Percentiles rank a stretch among this genome's conserved stretches.
These are phyloP conservation scores for Scaptomyza montana DNA, from an alignment of 1,140 invertebrate genomes.

Conservation along the genomic window DNA sequence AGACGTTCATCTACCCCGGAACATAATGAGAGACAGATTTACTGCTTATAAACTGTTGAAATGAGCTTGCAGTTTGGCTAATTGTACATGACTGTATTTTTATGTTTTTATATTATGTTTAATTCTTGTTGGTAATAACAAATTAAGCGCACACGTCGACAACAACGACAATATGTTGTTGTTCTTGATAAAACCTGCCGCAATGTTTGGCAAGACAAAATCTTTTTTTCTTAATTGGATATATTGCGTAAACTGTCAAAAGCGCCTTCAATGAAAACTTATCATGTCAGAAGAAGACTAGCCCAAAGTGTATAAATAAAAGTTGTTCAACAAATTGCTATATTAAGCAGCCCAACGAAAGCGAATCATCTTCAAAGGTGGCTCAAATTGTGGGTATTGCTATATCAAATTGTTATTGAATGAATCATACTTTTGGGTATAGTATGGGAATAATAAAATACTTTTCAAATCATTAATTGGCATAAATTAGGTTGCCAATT, in stretches of 20 bases:
- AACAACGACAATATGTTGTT: slow-evolving; percentile 37
- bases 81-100: slow-evolving; percentile 63
- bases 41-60: slow-evolving; percentile 34
- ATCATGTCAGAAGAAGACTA: slow-evolving; percentile 52
- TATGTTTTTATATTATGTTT: slow-evolving; percentile 38
- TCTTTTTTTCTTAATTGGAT: slow-evolving; percentile 66
- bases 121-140: slow-evolving; percentile 66
- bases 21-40: slow-evolving; percentile 30
- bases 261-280: slow-evolving; percentile 69
- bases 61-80: slow-evolving; percentile 76
- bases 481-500: slow-evolving; percentile 10
- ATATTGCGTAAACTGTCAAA: slow-evolving; percentile 76
- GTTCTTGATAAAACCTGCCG: slow-evolving; percentile 66
- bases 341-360: slow-evolving; percentile 33
- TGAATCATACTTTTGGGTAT: slow-evolving; percentile 51
- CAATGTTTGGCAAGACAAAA: slow-evolving; percentile 1
- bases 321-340: slow-evolving; percentile 15
- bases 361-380: slow-evolving; percentile 9
- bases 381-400: slow-evolving; percentile 14
- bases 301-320: slow-evolving; percentile 43
- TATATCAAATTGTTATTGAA: slow-evolving; percentile 39
- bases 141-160: slow-evolving; percentile 57
- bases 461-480: slow-evolving; percentile 48
- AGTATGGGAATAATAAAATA: slow-evolving; percentile 24
- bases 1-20: slow-evolving; percentile 59